phyloP scores from a whole-genome alignment of 2,888 invertebrate genomes.

The Furcula furcula region DNA sequence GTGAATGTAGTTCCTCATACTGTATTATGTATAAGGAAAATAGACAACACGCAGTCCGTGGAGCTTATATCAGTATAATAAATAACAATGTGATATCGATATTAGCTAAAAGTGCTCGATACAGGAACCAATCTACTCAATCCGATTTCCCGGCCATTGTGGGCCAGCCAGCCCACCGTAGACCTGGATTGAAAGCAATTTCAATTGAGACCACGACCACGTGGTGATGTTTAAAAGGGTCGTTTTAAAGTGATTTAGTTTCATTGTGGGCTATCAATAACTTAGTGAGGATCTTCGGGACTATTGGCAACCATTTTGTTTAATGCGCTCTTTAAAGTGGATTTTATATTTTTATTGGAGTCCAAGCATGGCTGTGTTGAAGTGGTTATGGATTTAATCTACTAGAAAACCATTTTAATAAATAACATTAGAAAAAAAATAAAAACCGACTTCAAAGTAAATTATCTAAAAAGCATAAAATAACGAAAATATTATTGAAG shows the following conservation, averaged over 20 bases:
- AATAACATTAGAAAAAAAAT: no score
- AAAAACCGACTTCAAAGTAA: no score
- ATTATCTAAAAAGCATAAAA: no score
- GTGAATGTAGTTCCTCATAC: no score
- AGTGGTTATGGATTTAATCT: no score
- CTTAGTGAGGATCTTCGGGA: conserved; percentile 20
- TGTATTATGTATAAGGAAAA: no score
- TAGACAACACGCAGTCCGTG: no score
- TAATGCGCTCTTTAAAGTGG: conserved; percentile 12
- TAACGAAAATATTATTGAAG: no score
- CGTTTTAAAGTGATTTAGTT: conserved; percentile 24
- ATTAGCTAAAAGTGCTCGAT: conserved; percentile 1
- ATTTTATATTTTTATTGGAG: no score
- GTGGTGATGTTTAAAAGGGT: not conserved
- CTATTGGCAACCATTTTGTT: conserved; percentile 6
- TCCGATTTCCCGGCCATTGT: not conserved
- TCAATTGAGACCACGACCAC: not conserved
- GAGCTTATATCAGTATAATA: conserved; percentile 1
- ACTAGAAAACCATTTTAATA: no score
- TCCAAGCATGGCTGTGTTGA: no score
- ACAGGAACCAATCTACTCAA: not conserved
- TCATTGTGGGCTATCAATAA: conserved; percentile 19
- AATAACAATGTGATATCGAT: conserved; percentile 2
- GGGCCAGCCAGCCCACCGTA: not conserved
- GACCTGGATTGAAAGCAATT: conserved; percentile 2